Conservation (phyloP, 2,797 vertebrate species). For the Borostomias antarcticus region DNA sequence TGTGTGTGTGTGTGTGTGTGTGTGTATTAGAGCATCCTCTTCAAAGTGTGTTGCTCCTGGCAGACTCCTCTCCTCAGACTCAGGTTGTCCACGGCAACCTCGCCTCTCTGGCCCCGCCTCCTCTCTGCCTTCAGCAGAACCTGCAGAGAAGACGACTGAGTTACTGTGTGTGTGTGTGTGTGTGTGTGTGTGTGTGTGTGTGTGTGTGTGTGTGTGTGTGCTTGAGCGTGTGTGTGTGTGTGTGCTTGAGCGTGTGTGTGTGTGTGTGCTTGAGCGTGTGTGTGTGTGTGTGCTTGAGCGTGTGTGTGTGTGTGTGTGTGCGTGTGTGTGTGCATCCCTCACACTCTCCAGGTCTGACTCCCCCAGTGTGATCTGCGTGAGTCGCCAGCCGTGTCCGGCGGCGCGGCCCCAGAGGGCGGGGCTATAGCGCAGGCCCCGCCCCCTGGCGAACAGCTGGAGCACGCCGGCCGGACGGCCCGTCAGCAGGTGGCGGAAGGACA, state of each 20-base stretch:
- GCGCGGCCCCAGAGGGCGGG: slow-evolving; percentile 87
- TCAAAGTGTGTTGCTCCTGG: slow-evolving; percentile 4
- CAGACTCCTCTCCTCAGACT: slow-evolving; percentile 80
- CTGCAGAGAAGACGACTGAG: slow-evolving; percentile 59
- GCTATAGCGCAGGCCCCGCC: slow-evolving; percentile 62
- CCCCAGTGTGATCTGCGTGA: slow-evolving; percentile 79
- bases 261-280: background rate
- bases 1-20: slow-evolving; percentile 6
- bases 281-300: slow-evolving; percentile 2
- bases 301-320: slow-evolving; percentile 11
- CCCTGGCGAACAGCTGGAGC: slow-evolving; percentile 84
- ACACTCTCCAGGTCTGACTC: slow-evolving; percentile 79
- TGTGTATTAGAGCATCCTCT: background rate
- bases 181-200: slow-evolving; percentile 1
- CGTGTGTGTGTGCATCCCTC: slow-evolving; percentile 56
- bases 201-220: background rate
- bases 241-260: background rate
- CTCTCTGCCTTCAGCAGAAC: slow-evolving; percentile 87
- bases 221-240: no score
- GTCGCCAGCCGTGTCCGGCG: slow-evolving; percentile 86
- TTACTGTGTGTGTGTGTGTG: background rate
- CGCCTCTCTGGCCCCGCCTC: slow-evolving; percentile 73
- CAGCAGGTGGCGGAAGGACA: slow-evolving; percentile 88
- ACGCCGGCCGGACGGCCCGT: slow-evolving; percentile 79
- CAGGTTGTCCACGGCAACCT: slow-evolving; percentile 86